These are phyloP conservation scores for Seriola rivoliana DNA, from an alignment of 2,113 vertebrate genomes.

Conservation along the genomic window DNA sequence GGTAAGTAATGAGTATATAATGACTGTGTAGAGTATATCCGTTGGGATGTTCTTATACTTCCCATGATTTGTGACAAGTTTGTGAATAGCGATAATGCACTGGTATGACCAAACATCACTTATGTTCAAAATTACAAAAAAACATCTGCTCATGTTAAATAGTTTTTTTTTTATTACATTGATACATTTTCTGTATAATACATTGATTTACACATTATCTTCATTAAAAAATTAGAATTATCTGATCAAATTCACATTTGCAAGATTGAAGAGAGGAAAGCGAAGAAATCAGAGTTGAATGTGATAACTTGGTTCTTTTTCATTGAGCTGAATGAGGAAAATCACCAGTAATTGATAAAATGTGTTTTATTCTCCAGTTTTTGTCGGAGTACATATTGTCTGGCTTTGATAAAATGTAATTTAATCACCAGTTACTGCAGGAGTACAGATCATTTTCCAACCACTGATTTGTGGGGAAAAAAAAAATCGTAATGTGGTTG, in stretches of 20 bases:
- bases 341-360: slow-evolving; percentile 26
- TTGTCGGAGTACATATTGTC: slow-evolving; percentile 39
- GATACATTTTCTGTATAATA: slow-evolving; percentile 73
- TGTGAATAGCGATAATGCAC: background rate
- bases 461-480: slow-evolving; percentile 19
- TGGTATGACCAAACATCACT: background rate
- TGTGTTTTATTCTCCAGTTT: slow-evolving; percentile 42
- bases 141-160: slow-evolving; percentile 23
- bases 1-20: no score
- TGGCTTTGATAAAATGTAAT: slow-evolving; percentile 56
- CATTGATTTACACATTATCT: slow-evolving; percentile 75
- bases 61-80: no score
- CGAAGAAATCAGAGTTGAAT: background rate
- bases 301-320: slow-evolving; percentile 10
- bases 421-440: slow-evolving; percentile 45
- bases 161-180: slow-evolving; percentile 76
- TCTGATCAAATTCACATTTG: slow-evolving; percentile 82
- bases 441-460: slow-evolving; percentile 14
- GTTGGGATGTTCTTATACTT: no score
- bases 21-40: no score
- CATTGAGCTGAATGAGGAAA: slow-evolving; percentile 21
- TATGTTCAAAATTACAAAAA: slow-evolving; percentile 19
- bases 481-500: slow-evolving; percentile 3
- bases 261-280: slow-evolving; percentile 56
- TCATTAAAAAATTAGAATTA: slow-evolving; percentile 83